Conservation (phyloP, 2,797 vertebrate genomes). For the Apogon hyalosoma region DNA sequence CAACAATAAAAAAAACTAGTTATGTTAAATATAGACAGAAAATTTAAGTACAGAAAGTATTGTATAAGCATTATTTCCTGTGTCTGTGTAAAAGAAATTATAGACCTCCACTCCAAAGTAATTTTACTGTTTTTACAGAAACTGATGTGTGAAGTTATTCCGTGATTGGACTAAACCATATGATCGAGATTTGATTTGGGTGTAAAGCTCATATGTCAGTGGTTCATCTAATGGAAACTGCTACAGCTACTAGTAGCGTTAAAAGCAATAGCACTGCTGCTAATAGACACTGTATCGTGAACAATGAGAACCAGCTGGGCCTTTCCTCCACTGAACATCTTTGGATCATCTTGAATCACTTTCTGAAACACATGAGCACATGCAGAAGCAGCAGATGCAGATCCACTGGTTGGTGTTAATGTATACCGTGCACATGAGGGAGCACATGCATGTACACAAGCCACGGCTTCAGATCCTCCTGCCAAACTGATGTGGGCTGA, state of each 20-base stretch:
- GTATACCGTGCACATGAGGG: neutral
- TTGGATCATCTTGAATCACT: slow-evolving; percentile 71
- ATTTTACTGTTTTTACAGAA: neutral
- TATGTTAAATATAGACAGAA: too few relatives aligned
- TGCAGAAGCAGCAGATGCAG: slow-evolving; percentile 28
- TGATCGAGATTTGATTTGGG: neutral
- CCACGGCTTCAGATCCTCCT: slow-evolving; percentile 43
- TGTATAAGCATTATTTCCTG: too few relatives aligned
- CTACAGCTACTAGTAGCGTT: slow-evolving; percentile 55
- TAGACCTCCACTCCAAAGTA: too few relatives aligned
- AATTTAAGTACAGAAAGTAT: too few relatives aligned
- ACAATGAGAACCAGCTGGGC: slow-evolving; percentile 75
- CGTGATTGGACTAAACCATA: neutral
- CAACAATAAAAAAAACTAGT: too few relatives aligned
- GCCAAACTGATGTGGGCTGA: slow-evolving; percentile 70
- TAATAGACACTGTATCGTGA: slow-evolving; percentile 64
- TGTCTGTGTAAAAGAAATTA: too few relatives aligned
- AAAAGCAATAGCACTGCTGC: slow-evolving; percentile 56
- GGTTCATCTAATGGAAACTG: slow-evolving; percentile 41
- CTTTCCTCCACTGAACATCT: slow-evolving; percentile 61
- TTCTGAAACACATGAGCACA: slow-evolving; percentile 37
- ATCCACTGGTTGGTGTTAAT: slow-evolving; percentile 5
- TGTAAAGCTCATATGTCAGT: slow-evolving; percentile 26
- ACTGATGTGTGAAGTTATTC: neutral
- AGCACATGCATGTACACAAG: slow-evolving; percentile 19